phyloP scores from a whole-genome alignment of 2,797 vertebrate genomes.

The Poeciliopsis presidionis region DNA sequence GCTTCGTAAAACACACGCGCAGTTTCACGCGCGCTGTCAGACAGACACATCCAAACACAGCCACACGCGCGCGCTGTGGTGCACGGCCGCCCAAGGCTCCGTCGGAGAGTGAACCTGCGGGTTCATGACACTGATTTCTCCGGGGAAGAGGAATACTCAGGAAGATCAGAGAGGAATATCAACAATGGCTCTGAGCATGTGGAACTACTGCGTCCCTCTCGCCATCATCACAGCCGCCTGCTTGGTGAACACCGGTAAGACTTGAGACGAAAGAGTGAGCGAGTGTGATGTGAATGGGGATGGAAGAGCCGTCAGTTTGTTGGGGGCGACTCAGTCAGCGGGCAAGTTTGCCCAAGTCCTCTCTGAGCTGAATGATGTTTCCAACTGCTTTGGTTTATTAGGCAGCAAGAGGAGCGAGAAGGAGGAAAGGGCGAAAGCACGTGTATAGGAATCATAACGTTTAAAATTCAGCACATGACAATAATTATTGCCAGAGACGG shows the following conservation, averaged over 20 bases:
- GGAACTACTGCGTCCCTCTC: constrained; percentile 81
- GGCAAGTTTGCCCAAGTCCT: constrained; percentile 59
- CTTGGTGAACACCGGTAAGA: constrained; percentile 79
- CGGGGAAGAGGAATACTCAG: constrained; percentile 73
- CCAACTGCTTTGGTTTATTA: constrained; percentile 19
- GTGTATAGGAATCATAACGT: constrained; percentile 23
- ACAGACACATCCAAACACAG: constrained; percentile 43
- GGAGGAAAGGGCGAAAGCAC: constrained; percentile 27
- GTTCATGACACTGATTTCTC: constrained; percentile 74
- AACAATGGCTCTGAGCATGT: constrained; percentile 77
- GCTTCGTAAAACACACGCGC: constrained; percentile 46
- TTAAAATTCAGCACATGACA: neutral
- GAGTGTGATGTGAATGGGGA: constrained; percentile 3
- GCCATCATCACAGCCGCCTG: constrained; percentile 67
- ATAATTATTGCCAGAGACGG: constrained; percentile 3
- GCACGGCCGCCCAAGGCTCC: constrained; percentile 52
- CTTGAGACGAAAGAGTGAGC: constrained; percentile 13
- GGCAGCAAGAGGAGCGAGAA: neutral
- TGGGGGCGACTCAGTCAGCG: neutral
- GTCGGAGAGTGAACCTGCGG: constrained; percentile 74
- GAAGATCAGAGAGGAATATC: constrained; percentile 64
- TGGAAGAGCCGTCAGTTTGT: neutral
- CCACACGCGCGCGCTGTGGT: constrained; percentile 25
- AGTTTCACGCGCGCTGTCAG: constrained; percentile 1
- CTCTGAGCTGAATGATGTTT: constrained; percentile 8